Evolutionary conservation across 2,797 vertebrate species (phyloP), one percentile per base, ranked within the genome.

Genomic region (Pristis pectinata): DNA sequence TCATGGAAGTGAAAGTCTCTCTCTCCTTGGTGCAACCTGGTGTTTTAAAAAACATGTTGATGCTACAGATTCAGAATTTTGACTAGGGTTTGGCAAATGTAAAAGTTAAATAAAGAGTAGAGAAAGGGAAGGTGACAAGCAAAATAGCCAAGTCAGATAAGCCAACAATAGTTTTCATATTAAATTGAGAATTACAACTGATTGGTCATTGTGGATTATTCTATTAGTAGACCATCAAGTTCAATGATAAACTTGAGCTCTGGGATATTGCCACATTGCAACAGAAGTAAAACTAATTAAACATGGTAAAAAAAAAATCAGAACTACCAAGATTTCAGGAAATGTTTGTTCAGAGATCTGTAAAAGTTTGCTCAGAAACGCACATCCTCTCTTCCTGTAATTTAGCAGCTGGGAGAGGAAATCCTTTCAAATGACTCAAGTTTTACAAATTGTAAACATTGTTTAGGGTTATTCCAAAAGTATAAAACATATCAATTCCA

Each of bases 341-440:
- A 64, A 89, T 89, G 30, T 89, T 37, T 89, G 59, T 37, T 17
- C 59, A 0, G 64, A 64, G 56, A 89, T n/a, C 56, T 85, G 27
- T n/a, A n/a, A 61, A 34, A 17, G n/a, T 64, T 6, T 89, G 59
- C 6, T 37, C 34, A n/a, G 85, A 64, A 85, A 22, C 56, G 17
- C 59, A 64, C 61, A 22, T 37, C 85, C 56, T 17, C 83, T 34
- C n/a, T 10, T 61, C 85, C 56, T 89, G 85, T 9, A 61, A 64
- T 64, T 64, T 61, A 59, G 34, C 56, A 89, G 22, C 15, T 64
- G 85, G 9, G 82, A 72, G 56, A 89, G 85, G 85, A 89, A 89
- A 89, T 89, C 85, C 85, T 87, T 87, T 87, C 83, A n/a, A 87
- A 34, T 87, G 53, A 87, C 53, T 83, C 85, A 89, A 89, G n/a